These are phyloP conservation scores for Trichomycterus rosablanca DNA, from an alignment of 2,113 vertebrate species.

Conservation along the genomic window DNA sequence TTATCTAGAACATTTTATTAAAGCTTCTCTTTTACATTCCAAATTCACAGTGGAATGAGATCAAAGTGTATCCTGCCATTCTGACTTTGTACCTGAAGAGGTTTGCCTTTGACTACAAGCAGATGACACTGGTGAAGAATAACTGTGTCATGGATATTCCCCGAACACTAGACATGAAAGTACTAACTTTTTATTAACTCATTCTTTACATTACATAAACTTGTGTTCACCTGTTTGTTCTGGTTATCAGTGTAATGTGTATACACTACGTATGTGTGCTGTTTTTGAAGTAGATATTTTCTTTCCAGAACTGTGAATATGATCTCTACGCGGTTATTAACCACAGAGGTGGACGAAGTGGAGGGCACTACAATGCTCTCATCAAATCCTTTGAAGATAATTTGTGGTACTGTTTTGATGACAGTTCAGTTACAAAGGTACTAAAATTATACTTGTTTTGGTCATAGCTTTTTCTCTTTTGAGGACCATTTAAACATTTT, in stretches of 20 bases:
- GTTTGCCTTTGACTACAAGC: constrained; percentile 50
- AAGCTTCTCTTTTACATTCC: not conserved
- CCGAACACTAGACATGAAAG: constrained; percentile 23
- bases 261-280: too few relatives aligned
- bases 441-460: not conserved
- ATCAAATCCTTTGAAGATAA: constrained; percentile 48
- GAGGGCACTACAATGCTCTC: constrained; percentile 53
- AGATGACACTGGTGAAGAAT: constrained; percentile 54
- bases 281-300: not conserved
- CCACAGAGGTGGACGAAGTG: constrained; percentile 48
- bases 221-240: not conserved
- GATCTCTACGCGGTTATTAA: constrained; percentile 59
- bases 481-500: not conserved
- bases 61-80: constrained; percentile 52
- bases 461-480: not conserved
- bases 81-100: constrained; percentile 62
- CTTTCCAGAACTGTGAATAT: constrained; percentile 47
- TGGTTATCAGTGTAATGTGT: too few relatives aligned
- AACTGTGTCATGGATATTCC: constrained; percentile 41
- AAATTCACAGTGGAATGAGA: constrained; percentile 43
- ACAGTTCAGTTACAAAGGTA: constrained; percentile 46
- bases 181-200: constrained; percentile 14
- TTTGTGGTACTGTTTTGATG: constrained; percentile 55
- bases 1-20: too few relatives aligned
- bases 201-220: not conserved